These are phyloP conservation scores for Lydus trimaculatus DNA, from an alignment of 2,888 invertebrate species.

Conservation along the genomic window DNA sequence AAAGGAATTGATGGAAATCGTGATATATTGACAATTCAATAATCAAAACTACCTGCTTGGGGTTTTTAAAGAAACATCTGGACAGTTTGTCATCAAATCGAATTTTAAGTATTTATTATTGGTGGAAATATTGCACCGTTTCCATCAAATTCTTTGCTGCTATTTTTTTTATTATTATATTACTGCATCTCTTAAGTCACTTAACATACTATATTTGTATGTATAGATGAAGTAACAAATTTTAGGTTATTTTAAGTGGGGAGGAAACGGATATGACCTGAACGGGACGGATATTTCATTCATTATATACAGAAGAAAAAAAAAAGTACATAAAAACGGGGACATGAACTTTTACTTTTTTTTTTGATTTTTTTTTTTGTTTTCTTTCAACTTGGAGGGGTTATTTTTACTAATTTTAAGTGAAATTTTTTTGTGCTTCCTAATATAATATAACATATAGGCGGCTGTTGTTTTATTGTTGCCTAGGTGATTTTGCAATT, in stretches of 20 bases:
- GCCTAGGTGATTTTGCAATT: not conserved
- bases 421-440: not conserved
- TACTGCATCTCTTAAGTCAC: too few species aligned
- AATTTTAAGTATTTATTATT: too few species aligned
- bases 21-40: too few species aligned
- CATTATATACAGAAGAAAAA: not conserved
- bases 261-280: constrained; percentile 52
- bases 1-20: too few species aligned
- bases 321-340: constrained; percentile 46
- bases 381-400: not conserved
- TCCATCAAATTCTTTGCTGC: too few species aligned
- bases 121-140: too few species aligned
- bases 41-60: too few species aligned
- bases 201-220: too few species aligned
- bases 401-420: not conserved
- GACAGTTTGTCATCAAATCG: too few species aligned
- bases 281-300: constrained; percentile 7
- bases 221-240: not conserved
- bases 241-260: constrained; percentile 25
- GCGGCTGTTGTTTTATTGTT: not conserved
- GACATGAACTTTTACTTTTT: constrained; percentile 54
- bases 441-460: not conserved
- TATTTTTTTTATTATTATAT: too few species aligned
- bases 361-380: not conserved
- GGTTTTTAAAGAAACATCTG: too few species aligned